Percentiles rank a stretch among this genome's conserved stretches.
Conservation (phyloP, 30 jellyfish, hydroid and myxozoan species). For the Turritopsis rubra region DNA sequence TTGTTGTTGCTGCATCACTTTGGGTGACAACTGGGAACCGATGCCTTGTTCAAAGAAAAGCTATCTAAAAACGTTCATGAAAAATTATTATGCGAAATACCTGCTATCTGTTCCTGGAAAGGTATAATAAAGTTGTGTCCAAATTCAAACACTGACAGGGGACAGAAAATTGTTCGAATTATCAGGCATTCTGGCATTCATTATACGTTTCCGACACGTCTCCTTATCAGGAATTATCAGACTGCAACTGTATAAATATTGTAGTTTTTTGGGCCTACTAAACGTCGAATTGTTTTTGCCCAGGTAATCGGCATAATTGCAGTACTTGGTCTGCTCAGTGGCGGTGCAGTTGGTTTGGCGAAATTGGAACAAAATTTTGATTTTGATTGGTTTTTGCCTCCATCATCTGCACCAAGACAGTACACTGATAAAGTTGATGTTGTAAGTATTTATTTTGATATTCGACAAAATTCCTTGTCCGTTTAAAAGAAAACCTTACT, state of each 20-base stretch:
- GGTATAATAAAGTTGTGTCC: constrained; percentile 34
- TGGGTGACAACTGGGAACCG: constrained; percentile 46
- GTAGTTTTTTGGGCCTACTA: no score
- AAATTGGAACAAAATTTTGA: constrained; percentile 57
- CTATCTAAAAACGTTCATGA: constrained; percentile 52
- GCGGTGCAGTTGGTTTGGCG: constrained; percentile 55
- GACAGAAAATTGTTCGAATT: background rate
- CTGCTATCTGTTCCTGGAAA: constrained; percentile 55
- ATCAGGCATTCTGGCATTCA: no score
- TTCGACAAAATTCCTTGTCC: no score
- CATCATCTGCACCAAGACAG: constrained; percentile 51
- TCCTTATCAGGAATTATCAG: no score
- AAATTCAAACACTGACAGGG: no score
- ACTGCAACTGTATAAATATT: no score
- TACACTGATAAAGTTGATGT: constrained; percentile 11
- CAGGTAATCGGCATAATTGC: constrained; percentile 11
- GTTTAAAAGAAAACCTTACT: no score
- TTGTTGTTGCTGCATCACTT: constrained; percentile 64
- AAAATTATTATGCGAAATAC: constrained; percentile 32
- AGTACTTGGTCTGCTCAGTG: constrained; percentile 56
- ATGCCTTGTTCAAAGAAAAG: constrained; percentile 41
- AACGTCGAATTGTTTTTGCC: background rate
- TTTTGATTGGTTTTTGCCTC: constrained; percentile 68
- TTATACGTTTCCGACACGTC: no score
- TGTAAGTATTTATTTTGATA: background rate